Base-by-base conservation (phyloP, 2,888 invertebrate species). In the Gasteruption jaculator region DNA sequence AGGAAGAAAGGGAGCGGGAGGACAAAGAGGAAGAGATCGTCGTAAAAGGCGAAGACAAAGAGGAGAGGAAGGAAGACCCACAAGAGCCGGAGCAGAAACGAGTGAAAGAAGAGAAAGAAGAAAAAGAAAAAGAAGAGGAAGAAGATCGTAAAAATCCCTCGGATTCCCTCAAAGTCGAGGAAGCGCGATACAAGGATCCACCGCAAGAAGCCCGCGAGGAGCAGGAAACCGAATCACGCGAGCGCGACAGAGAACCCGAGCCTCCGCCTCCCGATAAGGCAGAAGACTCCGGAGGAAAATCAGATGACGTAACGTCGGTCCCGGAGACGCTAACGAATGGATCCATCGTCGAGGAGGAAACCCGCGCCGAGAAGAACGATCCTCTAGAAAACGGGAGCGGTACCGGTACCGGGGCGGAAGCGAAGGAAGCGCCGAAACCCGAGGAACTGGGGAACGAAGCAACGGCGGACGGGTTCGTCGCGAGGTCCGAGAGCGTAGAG, bases 241-340 rank as follows among this genome's bases (percentile, higher is more conserved):
- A 69, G 38, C 54, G 69, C 3, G 69, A 70, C 46, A 57, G 67
- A 29, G 69, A 69, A 48, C 69, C 68, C 16, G 69, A 69, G 35
- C 68, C 68, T 20, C 65, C 65, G 45, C 65, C 65, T 45, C 49
- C 54, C 29, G 56, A 58, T 40, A 58, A 58, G 45, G 51, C 55
- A 35, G n/a, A n/a, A n/a, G 61, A 64, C 29, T 45, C 58, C 10
- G 59, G 61, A 32, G 59, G 57, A 41, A n/a, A n/a, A n/a, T n/a
- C n/a, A n/a, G n/a, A n/a, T n/a, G n/a, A n/a, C n/a, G 21, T 10
- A 32, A 39, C 26, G 21, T 15, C 18, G n/a, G n/a, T n/a, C n/a
- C n/a, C n/a, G n/a, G n/a, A 33, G 32, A 37, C 46, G 37, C 43
- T 48, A 25, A 43, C 46, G 46, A 57, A 58, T 53, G 53, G 54